Base-by-base conservation (phyloP, 2,113 vertebrate genomes). In the Lagopus muta region DNA sequence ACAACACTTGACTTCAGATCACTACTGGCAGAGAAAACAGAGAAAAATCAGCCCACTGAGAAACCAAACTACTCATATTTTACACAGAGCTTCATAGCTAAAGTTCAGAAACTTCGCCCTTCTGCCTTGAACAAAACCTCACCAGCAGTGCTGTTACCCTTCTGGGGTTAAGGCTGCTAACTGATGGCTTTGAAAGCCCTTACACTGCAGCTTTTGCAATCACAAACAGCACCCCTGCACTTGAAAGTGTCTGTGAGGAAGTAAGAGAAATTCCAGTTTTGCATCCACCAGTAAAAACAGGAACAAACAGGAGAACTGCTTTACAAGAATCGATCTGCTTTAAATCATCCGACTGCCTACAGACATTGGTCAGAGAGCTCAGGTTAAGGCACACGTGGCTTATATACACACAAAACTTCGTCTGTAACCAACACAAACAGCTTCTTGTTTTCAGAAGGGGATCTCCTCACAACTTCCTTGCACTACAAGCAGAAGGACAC, bases 391-490 rank as follows among this genome's bases (percentile, higher is more conserved):
- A 10, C 30, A 32, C 43, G 62, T 17, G 73, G 48, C n/a, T 30
- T 38, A 38, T 4, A 11, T 8, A 15, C 0, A 73, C 67, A 30
- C 1, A 12, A 42, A 50, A 11, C 24, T 22, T 10, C 1, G 18
- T 12, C 0, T 47, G 55, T n/a, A 57, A 58, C 2, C 20, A 64
- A 64, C 10, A 71, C 45, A 82, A 62, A 2, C 27, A 67, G 24
- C 52, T 34, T 5, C 13, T 58, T 21, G 65, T 89, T 32, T 32
- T 19, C 58, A 73, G 40, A 55, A 36, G 27, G 19, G 9, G 24
- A 12, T 21, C 10, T 0, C 1, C 2, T 62, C 54, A 88, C 27
- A 88, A 74, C 5, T 16, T 3, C 52, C 42, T 10, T 71, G 70
- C 40, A 6, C 50, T 32, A 13, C 7, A 60, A 25, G 43, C 38